A percentile compares a stretch with the other conserved stretches of the same genome.
phyloP scores from a whole-genome alignment of 2,888 invertebrate species.

The Apodemia duryi region DNA sequence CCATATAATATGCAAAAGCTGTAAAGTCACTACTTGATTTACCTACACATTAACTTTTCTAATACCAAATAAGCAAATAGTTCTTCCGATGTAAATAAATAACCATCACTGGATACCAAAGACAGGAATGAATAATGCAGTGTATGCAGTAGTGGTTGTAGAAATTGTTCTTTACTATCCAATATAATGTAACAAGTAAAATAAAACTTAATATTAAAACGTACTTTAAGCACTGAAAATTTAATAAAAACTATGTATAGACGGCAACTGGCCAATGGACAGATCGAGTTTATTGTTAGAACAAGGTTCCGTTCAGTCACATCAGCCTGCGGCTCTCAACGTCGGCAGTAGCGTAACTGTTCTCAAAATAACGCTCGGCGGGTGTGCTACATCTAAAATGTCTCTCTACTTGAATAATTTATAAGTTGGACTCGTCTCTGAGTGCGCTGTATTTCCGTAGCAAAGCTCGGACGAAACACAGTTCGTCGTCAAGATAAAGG shows the following conservation, averaged over 20 bases:
- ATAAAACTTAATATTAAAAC: not conserved
- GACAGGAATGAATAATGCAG: not conserved
- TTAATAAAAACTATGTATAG: slow-evolving; percentile 15
- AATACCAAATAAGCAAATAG: too few relatives aligned
- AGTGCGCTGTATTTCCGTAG: slow-evolving; percentile 66
- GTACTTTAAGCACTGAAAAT: not conserved
- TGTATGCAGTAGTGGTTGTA: too few relatives aligned
- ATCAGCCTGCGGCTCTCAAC: slow-evolving; percentile 22
- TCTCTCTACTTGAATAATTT: slow-evolving; percentile 76
- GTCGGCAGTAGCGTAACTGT: slow-evolving; percentile 32
- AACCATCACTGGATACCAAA: not conserved
- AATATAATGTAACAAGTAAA: too few relatives aligned
- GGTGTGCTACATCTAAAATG: slow-evolving; percentile 71
- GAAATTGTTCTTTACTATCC: too few relatives aligned
- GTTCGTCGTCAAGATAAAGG: slow-evolving; percentile 45
- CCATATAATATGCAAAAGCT: too few relatives aligned
- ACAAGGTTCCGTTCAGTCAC: slow-evolving; percentile 10
- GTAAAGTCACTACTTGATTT: too few relatives aligned
- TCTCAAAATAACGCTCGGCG: slow-evolving; percentile 67
- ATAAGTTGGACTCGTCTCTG: slow-evolving; percentile 61
- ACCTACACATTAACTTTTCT: too few relatives aligned
- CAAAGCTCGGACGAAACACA: slow-evolving; percentile 47
- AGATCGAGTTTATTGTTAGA: slow-evolving; percentile 18
- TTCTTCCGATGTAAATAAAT: not conserved
- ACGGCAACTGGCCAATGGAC: slow-evolving; percentile 8